Evolutionary conservation across 2,113 vertebrate genomes (phyloP).

Genomic region (Percina caprodes): DNA sequence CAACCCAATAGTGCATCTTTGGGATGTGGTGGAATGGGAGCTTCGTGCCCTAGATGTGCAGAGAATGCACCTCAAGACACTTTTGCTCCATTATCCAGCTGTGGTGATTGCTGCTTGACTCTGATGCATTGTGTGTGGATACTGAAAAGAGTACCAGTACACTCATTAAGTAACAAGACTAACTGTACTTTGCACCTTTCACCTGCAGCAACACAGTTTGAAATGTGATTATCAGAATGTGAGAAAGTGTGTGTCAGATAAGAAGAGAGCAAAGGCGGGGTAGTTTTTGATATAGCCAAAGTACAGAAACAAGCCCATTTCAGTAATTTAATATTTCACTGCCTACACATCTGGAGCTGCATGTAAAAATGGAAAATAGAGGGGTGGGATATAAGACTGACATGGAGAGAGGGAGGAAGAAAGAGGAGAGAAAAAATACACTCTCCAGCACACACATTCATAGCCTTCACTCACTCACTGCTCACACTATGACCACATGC

Average conservation of each 20-base stretch:
- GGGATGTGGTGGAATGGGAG: too few relatives aligned
- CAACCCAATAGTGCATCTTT: too few relatives aligned
- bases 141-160: not conserved
- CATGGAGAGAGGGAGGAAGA: constrained; percentile 73
- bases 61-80: not conserved
- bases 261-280: constrained; percentile 65
- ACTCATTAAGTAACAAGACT: not conserved
- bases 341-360: constrained; percentile 86
- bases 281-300: constrained; percentile 85
- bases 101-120: constrained; percentile 4
- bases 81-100: constrained; percentile 8
- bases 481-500: constrained; percentile 69
- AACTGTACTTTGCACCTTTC: constrained; percentile 3
- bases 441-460: constrained; percentile 69
- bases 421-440: constrained; percentile 75
- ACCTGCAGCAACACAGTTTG: constrained; percentile 20
- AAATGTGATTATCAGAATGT: constrained; percentile 49
- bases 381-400: constrained; percentile 82
- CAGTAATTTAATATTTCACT: constrained; percentile 89
- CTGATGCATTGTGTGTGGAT: not conserved
- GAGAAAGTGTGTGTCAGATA: constrained; percentile 54
- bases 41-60: too few relatives aligned
- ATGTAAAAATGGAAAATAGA: constrained; percentile 88
- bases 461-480: constrained; percentile 67
- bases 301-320: constrained; percentile 85